Evolutionary conservation across 2,888 invertebrate species (phyloP), one percentile per base, ranked within the genome.

Genomic region (Tinea trinotella): DNA sequence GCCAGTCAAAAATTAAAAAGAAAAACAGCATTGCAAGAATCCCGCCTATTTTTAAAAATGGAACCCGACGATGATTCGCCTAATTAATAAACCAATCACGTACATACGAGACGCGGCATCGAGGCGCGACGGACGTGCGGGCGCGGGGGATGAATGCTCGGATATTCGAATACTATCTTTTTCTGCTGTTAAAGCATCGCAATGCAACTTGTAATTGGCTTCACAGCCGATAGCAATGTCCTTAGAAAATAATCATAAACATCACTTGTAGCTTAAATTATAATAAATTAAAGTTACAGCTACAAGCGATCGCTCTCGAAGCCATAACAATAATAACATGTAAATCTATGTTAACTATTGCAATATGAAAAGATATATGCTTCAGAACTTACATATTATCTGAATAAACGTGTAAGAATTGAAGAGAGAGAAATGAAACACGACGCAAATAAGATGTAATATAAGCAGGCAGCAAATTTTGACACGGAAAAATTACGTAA

Each of bases 81-180:
- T 85, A 85, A 85, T 85, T 85, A 84, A 84, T 84, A 85, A 85
- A 82, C 85, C 85, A 85, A 85, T 85, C 85, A 85, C 85, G 85
- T 84, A 82, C 83, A 80, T 74, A 78, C 79, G 82, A 78, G 85
- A 81, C 83, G 82, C 84, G 84, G 82, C 81, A 74, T 71, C 76
- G 79, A 78, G 77, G 83, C 71, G 83, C 83, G 83, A 76, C 80
- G 81, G 82, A 77, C 82, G 84, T 76, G 85, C 81, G 83, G 81
- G 79, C 74, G 76, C 76, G 79, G 82, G 82, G 83, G 82, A 80
- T 83, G 84, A 81, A 77, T 75, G 82, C 66, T 80, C 68, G 74
- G 80, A 84, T 75, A 83, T 83, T 83, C 84, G 83, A 78, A 82
- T 81, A 77, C 71, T 77, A 81, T 82, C 36, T 84, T 84, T 84